Conservation (phyloP, 2,113 vertebrate genomes). For the Nannospalax galili region DNA sequence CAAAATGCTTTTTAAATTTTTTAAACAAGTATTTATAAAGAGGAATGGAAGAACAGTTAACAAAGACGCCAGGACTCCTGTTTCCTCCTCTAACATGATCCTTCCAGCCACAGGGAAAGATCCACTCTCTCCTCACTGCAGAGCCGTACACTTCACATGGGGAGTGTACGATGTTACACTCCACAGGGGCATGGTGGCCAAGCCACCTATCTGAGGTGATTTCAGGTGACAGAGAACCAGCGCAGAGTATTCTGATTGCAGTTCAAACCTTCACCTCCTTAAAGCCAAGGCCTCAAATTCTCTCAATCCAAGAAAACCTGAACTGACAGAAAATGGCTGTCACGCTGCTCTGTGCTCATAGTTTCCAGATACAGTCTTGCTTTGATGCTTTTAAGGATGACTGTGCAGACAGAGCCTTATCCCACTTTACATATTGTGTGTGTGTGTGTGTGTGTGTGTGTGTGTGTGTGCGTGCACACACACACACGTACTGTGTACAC, state of each 20-base stretch:
- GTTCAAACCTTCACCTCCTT: constrained; percentile 32
- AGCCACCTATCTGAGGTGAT: not conserved
- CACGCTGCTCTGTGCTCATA: too few species aligned
- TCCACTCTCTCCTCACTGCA: not conserved
- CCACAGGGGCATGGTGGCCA: not conserved
- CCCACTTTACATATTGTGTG: not conserved
- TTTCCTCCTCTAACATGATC: not conserved
- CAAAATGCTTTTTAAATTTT: too few species aligned
- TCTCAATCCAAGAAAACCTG: not conserved
- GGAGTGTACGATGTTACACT: not conserved
- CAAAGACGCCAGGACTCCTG: not conserved
- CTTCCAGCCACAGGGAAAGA: not conserved
- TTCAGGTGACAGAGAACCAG: constrained; percentile 54
- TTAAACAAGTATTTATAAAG: not conserved
- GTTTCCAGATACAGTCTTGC: too few species aligned
- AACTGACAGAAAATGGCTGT: too few species aligned
- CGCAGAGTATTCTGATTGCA: too few species aligned
- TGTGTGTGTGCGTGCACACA: too few species aligned
- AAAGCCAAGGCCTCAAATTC: constrained; percentile 49
- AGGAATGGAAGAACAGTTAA: not conserved
- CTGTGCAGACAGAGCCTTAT: not conserved
- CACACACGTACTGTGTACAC: too few species aligned
- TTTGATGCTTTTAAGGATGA: too few species aligned
- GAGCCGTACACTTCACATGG: not conserved
- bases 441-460: too few species aligned